These are phyloP conservation scores for Amphiprion percula DNA, from an alignment of 2,113 vertebrate species.

Conservation along the genomic window DNA sequence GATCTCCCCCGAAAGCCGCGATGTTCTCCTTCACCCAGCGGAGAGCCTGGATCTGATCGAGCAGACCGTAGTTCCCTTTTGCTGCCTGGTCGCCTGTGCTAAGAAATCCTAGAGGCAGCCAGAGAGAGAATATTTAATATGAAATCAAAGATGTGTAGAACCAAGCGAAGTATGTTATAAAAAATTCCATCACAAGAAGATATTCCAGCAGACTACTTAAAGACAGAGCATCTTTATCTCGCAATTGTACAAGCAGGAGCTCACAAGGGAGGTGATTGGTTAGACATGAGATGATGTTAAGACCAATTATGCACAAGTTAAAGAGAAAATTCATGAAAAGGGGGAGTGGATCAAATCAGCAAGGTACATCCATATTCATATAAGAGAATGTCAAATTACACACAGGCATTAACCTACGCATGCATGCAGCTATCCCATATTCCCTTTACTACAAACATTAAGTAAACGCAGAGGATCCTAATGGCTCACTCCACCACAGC, in stretches of 20 bases:
- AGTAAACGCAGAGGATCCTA: slow-evolving; percentile 64
- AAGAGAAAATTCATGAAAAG: slow-evolving; percentile 36
- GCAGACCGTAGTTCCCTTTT: slow-evolving; percentile 95
- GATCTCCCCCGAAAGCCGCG: slow-evolving; percentile 94
- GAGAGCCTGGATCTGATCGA: slow-evolving; percentile 97
- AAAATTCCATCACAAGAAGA: slow-evolving; percentile 15
- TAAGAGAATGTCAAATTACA: slow-evolving; percentile 33
- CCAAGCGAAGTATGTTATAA: neutral
- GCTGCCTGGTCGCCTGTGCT: slow-evolving; percentile 98
- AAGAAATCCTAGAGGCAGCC: slow-evolving; percentile 88
- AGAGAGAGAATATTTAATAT: neutral
- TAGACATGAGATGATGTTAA: slow-evolving; percentile 13
- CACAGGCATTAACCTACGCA: slow-evolving; percentile 31
- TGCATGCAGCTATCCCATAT: slow-evolving; percentile 34
- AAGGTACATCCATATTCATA: slow-evolving; percentile 46
- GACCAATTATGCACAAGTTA: slow-evolving; percentile 42
- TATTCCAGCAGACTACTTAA: neutral
- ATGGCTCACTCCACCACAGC: slow-evolving; percentile 56
- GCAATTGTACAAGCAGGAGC: slow-evolving; percentile 3
- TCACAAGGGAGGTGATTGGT: neutral
- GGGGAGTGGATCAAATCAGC: slow-evolving; percentile 33
- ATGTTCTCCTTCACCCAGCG: slow-evolving; percentile 98
- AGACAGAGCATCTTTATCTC: neutral
- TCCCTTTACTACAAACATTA: slow-evolving; percentile 65
- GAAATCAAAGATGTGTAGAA: neutral